Conservation (phyloP, 2,113 vertebrate species). For the Syrmaticus mikado region DNA sequence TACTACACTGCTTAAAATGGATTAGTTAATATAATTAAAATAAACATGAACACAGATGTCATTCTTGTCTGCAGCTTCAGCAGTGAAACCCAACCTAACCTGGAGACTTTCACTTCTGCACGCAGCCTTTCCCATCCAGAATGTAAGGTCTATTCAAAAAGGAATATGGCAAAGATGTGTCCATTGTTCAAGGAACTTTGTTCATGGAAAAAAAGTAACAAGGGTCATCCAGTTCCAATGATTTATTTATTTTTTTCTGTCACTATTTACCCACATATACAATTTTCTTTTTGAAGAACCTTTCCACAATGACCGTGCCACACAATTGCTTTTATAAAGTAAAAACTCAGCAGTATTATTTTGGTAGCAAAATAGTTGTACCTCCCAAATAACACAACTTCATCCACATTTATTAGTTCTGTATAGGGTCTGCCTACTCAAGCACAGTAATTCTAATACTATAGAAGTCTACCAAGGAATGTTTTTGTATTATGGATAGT, state of each 20-base stretch:
- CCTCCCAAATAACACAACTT: not conserved
- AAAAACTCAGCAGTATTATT: not conserved
- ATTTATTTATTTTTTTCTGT: not conserved
- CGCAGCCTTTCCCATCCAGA: not conserved
- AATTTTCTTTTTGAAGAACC: not conserved
- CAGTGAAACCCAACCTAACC: not conserved
- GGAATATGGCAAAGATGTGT: not conserved
- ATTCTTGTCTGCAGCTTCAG: not conserved
- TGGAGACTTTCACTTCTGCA: not conserved
- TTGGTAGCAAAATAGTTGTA: not conserved
- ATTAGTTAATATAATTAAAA: not conserved
- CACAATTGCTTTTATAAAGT: not conserved
- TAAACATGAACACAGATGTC: not conserved
- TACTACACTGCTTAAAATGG: not conserved
- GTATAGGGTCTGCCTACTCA: not conserved
- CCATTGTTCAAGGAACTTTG: not conserved
- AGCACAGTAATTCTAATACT: not conserved
- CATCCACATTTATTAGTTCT: not conserved
- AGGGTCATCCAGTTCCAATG: not conserved
- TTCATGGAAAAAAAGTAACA: not conserved
- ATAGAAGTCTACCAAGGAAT: not conserved
- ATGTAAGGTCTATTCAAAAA: not conserved
- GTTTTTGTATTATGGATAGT: not conserved
- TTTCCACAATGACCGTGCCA: not conserved
- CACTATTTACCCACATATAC: not conserved